These are phyloP conservation scores for Vidua macroura DNA, from an alignment of 2,113 vertebrate genomes.

Conservation along the genomic window DNA sequence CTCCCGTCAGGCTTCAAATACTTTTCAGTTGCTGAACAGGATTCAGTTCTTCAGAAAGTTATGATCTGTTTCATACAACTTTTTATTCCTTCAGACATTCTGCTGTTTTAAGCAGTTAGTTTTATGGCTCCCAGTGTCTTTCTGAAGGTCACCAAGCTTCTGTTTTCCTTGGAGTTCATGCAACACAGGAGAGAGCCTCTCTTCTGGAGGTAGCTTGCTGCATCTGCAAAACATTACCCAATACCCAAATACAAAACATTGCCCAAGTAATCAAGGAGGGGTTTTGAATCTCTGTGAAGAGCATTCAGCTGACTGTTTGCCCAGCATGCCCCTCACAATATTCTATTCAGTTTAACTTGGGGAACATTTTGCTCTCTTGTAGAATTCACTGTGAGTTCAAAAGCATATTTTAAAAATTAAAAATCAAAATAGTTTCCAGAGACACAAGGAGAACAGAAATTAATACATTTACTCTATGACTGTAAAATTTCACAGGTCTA, in stretches of 20 bases:
- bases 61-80: background rate
- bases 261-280: background rate
- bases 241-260: background rate
- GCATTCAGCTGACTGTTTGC: background rate
- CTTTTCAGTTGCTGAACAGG: background rate
- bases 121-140: background rate
- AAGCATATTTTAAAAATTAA: background rate
- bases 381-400: accelerated
- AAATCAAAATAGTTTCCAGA: background rate
- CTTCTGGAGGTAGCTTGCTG: background rate
- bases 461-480: background rate
- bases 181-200: background rate
- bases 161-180: background rate
- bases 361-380: background rate
- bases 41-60: background rate
- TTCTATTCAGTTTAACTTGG: background rate
- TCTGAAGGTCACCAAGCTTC: background rate
- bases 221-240: background rate
- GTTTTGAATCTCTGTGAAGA: background rate
- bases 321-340: background rate
- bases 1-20: background rate
- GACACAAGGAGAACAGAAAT: background rate
- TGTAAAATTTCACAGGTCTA: background rate
- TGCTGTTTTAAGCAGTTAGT: background rate
- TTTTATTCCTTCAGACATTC: background rate